phyloP scores from a whole-genome alignment of 2,888 invertebrate genomes.

The Hemaris fuciformis region DNA sequence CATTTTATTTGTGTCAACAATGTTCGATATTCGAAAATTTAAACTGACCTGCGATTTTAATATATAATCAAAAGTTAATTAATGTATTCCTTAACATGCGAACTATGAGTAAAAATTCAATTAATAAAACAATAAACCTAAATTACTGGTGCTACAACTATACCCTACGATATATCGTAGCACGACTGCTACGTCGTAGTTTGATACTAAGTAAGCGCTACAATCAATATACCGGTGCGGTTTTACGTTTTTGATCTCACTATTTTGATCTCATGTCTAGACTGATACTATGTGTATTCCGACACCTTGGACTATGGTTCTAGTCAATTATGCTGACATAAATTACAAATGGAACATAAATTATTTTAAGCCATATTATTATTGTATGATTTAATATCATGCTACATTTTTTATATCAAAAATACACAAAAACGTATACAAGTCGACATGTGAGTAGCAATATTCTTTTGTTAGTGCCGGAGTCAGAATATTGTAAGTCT shows the following conservation, averaged over 20 bases:
- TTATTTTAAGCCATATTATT: too few species aligned
- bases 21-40: neutral
- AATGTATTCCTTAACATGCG: neutral
- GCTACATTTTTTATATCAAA: neutral
- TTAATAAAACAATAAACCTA: neutral
- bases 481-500: neutral
- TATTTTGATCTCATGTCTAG: neutral
- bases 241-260: neutral
- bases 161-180: neutral
- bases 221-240: neutral
- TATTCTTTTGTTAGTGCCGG: neutral
- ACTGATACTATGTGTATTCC: neutral
- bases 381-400: too few species aligned
- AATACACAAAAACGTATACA: neutral
- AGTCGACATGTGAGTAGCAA: neutral
- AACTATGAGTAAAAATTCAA: neutral
- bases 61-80: neutral
- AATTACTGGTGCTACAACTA: neutral
- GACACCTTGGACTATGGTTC: neutral
- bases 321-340: too few species aligned
- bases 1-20: too few species aligned
- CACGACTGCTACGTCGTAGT: neutral
- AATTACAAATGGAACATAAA: too few species aligned
- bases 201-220: neutral
- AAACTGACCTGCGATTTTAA: neutral